Base-by-base conservation (phyloP, 2,888 invertebrate species). In the Drosophila paranaensis region DNA sequence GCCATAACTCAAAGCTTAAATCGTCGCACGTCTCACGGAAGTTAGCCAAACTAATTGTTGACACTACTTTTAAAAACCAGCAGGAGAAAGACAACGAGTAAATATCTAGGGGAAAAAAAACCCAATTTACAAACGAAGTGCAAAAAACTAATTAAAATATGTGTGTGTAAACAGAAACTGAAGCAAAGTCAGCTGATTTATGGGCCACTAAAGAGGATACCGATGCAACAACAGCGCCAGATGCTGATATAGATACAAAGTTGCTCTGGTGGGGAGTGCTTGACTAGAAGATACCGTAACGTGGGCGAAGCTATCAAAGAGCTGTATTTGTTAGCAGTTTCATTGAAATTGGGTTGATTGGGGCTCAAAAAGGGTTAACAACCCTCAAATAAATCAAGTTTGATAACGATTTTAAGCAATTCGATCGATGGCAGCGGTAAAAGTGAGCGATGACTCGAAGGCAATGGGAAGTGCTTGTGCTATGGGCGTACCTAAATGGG, bases 121-220 rank as follows among this genome's bases (percentile, higher is more conserved):
- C 14, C 30, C 53, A 37, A 70, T 65, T 56, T 60, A 56, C 48
- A 46, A 62, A 66, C 42, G 25, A 68, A 74, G 61, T 79, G 61
- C 60, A 71, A 67, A 79, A 76, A 73, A 64, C 74, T 68, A 77
- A 79, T 80, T 80, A 74, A 79, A 77, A 74, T 74, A 65, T 71
- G 61, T 71, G 60, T 37, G 54, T 46, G 68, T 55, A 75, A 72
- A 66, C 65, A 69, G 50, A 73, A 65, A 70, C 43, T 67, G 76
- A 73, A 79, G 70, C 73, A 77, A 77, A 82, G 56, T 68, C 66
- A 45, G 45, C 69, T 82, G 80, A 81, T 81, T 81, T 82, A 82
- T 76, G 79, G 54, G 61, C 51, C 66, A 75, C 66, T 71, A 67
- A 67, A 71, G 58, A 67, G 80, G 63, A 64, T 35, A 65, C 51